Evolutionary conservation across 2,797 vertebrate species (phyloP).

Genomic region (Argentina silus): DNA sequence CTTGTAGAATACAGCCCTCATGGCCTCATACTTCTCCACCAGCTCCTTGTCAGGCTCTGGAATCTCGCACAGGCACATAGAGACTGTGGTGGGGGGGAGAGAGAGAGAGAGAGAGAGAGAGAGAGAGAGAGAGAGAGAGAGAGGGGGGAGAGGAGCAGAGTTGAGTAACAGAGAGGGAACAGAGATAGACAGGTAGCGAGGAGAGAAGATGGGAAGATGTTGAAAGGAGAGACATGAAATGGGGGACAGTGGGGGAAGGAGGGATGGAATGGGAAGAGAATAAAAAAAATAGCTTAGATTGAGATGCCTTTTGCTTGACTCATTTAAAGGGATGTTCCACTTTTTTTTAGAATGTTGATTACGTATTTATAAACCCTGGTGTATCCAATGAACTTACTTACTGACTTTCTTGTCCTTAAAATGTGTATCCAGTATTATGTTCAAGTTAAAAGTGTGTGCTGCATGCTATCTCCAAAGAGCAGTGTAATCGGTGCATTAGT

Average conservation of each 20-base stretch:
- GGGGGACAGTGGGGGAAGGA: neutral
- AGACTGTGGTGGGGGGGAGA: constrained; percentile 58
- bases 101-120: neutral
- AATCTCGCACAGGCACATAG: constrained; percentile 64
- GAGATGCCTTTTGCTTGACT: neutral
- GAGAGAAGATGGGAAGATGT: neutral
- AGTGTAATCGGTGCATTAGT: no score
- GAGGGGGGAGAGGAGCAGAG: no score
- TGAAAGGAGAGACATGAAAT: neutral
- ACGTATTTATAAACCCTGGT: no score
- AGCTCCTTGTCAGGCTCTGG: constrained; percentile 66
- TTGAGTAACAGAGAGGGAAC: neutral
- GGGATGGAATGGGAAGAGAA: neutral
- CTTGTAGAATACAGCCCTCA: constrained; percentile 57
- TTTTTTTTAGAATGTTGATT: no score
- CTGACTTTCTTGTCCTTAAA: no score
- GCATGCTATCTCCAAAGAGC: neutral
- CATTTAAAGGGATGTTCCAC: neutral
- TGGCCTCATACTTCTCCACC: constrained; percentile 55
- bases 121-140: neutral
- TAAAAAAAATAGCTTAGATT: neutral
- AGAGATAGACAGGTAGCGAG: neutral
- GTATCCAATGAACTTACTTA: no score
- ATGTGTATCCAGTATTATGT: no score
- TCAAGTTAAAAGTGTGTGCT: no score